Conservation (phyloP, 2,888 invertebrate genomes). For the Cylindroiulus punctatus region DNA sequence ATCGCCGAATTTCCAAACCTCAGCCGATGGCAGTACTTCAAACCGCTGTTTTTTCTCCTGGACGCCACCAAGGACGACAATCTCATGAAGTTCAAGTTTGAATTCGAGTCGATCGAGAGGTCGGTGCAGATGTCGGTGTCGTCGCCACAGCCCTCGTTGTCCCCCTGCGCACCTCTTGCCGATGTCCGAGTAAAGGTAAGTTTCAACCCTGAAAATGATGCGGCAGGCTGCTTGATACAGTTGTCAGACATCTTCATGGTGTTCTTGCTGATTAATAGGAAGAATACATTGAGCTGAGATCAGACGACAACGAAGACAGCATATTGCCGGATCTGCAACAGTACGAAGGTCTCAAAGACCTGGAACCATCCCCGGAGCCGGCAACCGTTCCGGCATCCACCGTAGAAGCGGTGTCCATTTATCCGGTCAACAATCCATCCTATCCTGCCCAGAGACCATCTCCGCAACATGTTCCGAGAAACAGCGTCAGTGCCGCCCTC, state of each 20-base stretch:
- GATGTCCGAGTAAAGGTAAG: slow-evolving; percentile 2
- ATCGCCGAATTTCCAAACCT: not conserved
- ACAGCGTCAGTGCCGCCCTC: not conserved
- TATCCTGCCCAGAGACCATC: not conserved
- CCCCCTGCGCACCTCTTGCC: not conserved
- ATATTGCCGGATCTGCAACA: not conserved
- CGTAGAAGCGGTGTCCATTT: not conserved
- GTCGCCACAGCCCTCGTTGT: not conserved
- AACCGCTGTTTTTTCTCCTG: not conserved
- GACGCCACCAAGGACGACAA: not conserved
- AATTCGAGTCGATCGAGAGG: not conserved
- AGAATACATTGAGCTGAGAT: not conserved
- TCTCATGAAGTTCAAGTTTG: slow-evolving; percentile 17
- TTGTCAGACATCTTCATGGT: not conserved
- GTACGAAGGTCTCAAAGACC: not conserved
- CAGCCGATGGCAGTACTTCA: slow-evolving; percentile 30
- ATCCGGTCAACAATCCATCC: not conserved
- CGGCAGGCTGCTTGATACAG: too few species aligned
- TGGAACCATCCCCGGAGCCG: not conserved
- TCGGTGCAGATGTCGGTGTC: not conserved
- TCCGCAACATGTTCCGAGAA: not conserved
- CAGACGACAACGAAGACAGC: not conserved
- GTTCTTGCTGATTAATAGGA: slow-evolving; percentile 30
- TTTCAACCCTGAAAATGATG: not conserved
- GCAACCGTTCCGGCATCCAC: not conserved